Evolutionary conservation across 2,113 vertebrate genomes (phyloP), one percentile per base, ranked within the genome.

Genomic region (Macrotus californicus): DNA sequence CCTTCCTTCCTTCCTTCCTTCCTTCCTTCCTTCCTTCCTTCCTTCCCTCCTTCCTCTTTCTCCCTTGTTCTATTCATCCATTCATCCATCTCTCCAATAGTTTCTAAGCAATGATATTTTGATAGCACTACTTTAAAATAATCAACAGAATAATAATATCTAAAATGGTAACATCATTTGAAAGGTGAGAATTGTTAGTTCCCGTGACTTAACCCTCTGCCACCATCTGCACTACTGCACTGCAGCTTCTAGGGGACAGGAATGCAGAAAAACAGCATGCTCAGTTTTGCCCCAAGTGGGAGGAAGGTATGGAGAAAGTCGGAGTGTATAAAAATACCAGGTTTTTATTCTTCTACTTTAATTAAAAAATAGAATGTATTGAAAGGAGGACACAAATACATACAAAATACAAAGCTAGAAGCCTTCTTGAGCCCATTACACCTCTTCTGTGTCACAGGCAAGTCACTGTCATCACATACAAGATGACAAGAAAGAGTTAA

Each of bases 261-360:
- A 80, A 75, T 7, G 10, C 50, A 70, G 66, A 48, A 69, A 82
- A 88, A 90, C 48, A 70, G 43, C 52, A 81, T 34, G 46, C 39
- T 77, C 64, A 81, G 24, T 72, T 95, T 93, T 87, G 10, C 31
- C 86, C 75, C 29, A 36, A 87, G 29, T 76, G 10, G 46, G 54
- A 94, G 24, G 31, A 31, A 79, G 80, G 2, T 22, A 67, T 39
- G 24, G 61, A 96, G 46, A 88, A 84, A 67, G 7, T 61, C 52
- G 14, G 91, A 90, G 29, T 41, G 2, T 69, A 93, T 73, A 90
- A 83, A 86, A 18, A 79, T 7, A 66, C 43, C 24, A 69, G 46
- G 26, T 46, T 92, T 89, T 92, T 87, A 92, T 67, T 48, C 50
- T 93, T 87, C 6, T 54, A 61, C 41, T 90, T 92, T 52, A 95